Conservation (phyloP, 2,888 invertebrate genomes). For the Tortrix viridana region DNA sequence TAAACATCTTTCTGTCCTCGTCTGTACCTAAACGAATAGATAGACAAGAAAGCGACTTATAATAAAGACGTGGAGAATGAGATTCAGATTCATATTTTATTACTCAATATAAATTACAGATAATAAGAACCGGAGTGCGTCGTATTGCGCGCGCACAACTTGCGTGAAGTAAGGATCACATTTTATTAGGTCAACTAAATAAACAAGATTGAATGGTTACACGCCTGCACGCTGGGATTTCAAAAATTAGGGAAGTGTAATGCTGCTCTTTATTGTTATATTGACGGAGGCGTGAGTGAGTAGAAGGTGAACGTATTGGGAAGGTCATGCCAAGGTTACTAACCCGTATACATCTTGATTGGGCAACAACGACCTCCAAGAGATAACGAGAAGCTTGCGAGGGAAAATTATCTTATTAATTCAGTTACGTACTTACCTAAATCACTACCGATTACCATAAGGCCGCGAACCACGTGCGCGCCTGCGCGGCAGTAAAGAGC, state of each 20-base stretch:
- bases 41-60: too few species aligned
- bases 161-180: not conserved
- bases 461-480: not conserved
- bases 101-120: too few species aligned
- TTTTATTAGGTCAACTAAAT: not conserved
- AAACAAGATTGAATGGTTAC: too few species aligned
- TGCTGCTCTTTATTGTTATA: conserved; percentile 27
- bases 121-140: too few species aligned
- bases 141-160: too few species aligned
- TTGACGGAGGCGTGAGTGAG: conserved; percentile 40
- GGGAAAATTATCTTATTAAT: conserved; percentile 50
- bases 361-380: conserved; percentile 51
- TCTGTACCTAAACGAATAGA: too few species aligned
- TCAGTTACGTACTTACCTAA: conserved; percentile 39
- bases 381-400: conserved; percentile 47
- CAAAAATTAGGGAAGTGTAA: conserved; percentile 11
- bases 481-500: conserved; percentile 2
- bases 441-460: conserved; percentile 37
- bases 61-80: too few species aligned
- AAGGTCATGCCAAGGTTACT: conserved; percentile 61
- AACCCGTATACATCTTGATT: conserved; percentile 39
- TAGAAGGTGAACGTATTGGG: conserved; percentile 58
- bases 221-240: not conserved
- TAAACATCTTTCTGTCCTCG: too few species aligned
- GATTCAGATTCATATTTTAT: too few species aligned